Evolutionary conservation across 2,797 vertebrate genomes (phyloP), one percentile per base, ranked within the genome.

Genomic region (Pelobates cultripes): DNA sequence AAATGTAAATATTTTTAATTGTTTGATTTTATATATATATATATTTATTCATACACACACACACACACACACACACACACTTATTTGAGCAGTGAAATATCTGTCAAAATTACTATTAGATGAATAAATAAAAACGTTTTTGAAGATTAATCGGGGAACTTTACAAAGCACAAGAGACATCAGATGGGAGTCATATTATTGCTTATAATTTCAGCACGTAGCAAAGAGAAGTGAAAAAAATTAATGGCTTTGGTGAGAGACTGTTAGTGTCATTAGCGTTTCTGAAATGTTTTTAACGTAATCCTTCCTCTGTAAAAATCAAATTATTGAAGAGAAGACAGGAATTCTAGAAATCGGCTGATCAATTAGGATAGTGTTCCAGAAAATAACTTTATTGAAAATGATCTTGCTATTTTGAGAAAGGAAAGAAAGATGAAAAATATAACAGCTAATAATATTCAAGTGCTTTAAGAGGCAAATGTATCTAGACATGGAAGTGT

Each of bases 401-500:
- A 77, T 41, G 63, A 83, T 83, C 63, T 73, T 43, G 47, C 51
- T 53, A 71, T 74, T 79, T 53, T 74, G 17, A 60, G 40, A 70
- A 45, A 70, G 47, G 53, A 14, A 44, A 40, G 13, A 15, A 57
- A 57, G 13, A 28, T 5, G 12, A 75, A 45, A 75, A 57, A 73
- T 55, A 73, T 17, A 15, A 17, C 57, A 61, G 51, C 40, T 75
- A 70, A 55, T 44, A 77, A 68, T 66, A 66, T 41, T 75, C 74
- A 70, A 68, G 64, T 53, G 85, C 86, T 85, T 87, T 88, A 87
- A 89, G 86, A 90, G 85, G 42, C n/a, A 88, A 90, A 88, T 86
- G 86, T 82, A 86, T 42, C 86, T 86, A 86, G 88, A 87, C 88
- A 86, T 86, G 80, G 78, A 90, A 90, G 92, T 83, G 81, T 87